phyloP scores from a whole-genome alignment of 2,797 vertebrate genomes.

The Pelochelys cantorii region DNA sequence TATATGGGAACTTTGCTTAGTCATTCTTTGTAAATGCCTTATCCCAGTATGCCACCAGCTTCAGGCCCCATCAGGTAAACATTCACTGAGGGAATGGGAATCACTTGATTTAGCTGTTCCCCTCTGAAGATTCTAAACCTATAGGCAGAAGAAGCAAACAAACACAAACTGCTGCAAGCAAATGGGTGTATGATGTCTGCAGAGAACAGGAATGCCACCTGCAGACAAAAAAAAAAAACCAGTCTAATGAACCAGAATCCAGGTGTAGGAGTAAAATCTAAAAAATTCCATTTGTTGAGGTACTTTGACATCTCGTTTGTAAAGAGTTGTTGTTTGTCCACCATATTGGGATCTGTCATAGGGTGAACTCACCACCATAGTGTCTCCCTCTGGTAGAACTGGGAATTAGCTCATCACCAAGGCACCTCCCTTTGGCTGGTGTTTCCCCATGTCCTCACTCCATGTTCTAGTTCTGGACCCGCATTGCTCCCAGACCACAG shows the following conservation, averaged over 20 bases:
- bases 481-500: too few species aligned
- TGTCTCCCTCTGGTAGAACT: too few species aligned
- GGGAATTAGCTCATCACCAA: too few species aligned
- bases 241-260: not conserved
- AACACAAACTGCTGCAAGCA: not conserved
- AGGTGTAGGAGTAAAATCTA: too few species aligned
- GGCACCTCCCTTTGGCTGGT: too few species aligned
- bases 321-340: too few species aligned
- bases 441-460: too few species aligned
- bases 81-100: not conserved
- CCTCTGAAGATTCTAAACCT: accelerated
- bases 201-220: not conserved
- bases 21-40: not conserved
- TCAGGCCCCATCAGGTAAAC: accelerated
- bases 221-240: not conserved
- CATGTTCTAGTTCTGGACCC: too few species aligned
- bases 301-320: too few species aligned
- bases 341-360: too few species aligned
- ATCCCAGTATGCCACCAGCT: not conserved
- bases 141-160: not conserved
- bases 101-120: not conserved
- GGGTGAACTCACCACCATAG: too few species aligned
- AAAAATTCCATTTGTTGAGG: too few species aligned
- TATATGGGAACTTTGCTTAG: not conserved
- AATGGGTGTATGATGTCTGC: not conserved